Evolutionary conservation across 1,140 invertebrate genomes (phyloP).

Genomic region (Eubasilissa regina): DNA sequence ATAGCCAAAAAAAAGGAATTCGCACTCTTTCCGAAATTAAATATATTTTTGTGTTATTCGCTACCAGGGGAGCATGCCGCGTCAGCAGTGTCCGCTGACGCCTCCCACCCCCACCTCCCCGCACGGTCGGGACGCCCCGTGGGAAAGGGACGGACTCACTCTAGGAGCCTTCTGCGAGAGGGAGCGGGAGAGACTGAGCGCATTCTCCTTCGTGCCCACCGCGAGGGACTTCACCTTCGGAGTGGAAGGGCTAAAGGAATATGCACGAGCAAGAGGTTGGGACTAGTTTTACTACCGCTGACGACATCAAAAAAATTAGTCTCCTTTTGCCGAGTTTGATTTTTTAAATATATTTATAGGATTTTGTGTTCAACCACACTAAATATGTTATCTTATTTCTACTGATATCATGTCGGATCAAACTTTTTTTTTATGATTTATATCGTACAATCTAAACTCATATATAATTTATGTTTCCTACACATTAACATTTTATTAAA

Average conservation of each 20-base stretch:
- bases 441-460: too few relatives aligned
- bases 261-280: constrained; percentile 62
- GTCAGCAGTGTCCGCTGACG: constrained; percentile 58
- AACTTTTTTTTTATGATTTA: too few relatives aligned
- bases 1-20: too few relatives aligned
- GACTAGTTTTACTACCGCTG: too few relatives aligned
- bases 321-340: too few relatives aligned
- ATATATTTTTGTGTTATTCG: background rate
- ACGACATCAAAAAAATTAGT: too few relatives aligned
- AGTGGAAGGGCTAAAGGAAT: constrained; percentile 61
- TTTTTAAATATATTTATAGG: too few relatives aligned
- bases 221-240: constrained; percentile 63
- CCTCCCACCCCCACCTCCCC: constrained; percentile 62
- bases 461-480: too few relatives aligned
- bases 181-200: constrained; percentile 62
- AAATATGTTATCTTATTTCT: too few relatives aligned
- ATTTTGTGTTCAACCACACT: too few relatives aligned
- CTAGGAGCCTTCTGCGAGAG: constrained; percentile 51
- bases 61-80: constrained; percentile 63
- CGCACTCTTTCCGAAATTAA: background rate
- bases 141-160: constrained; percentile 54
- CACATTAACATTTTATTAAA: too few relatives aligned
- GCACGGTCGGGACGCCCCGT: constrained; percentile 54
- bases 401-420: too few relatives aligned
- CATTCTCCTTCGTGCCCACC: constrained; percentile 65